Base-by-base conservation (phyloP, 1,140 invertebrate species). In the Ephestia elutella region DNA sequence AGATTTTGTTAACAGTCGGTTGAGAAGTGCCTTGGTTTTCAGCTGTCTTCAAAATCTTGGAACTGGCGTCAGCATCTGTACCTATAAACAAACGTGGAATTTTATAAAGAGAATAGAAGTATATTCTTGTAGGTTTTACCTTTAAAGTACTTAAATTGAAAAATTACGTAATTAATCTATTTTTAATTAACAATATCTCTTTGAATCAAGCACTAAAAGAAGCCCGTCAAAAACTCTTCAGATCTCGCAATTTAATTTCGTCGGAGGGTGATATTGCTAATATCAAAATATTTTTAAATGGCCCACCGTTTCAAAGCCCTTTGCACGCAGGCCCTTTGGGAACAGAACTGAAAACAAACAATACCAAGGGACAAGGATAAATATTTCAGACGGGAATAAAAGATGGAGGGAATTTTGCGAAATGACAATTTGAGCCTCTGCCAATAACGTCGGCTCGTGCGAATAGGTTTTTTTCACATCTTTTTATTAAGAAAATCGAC, bases 1-100 rank as follows among this genome's bases (percentile, higher is more conserved):
- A 87, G 51, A 86, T 65, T 71, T 76, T 81, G 65, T 82, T 87
- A 49, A 86, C 65, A 21, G 76, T 87, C 15, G 82, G 82, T 21
- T 67, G 71, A n/a, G 75, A 60, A 30, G 54, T 62, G 60, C 66
- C 54, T 21, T 59, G 19, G 13, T 74, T 66, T 53, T 66, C 61
- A 18, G 74, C 71, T 60, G 78, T 62, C 15, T 75, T 70, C 35
- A 71, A 63, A 57, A 72, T 68, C 32, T 64, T 82, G 55, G 76
- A 68, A 28, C 67, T 63, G 11, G 54, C 59, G 63, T 85, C 80
- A 18, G 82, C 77, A 56, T 87, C 84, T 7, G 73, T 84, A 13
- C 84, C 84, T 87, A 72, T 10, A 59, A 71, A 57, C 57, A 19
- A 25, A n/a, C n/a, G n/a, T n/a, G 21, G 21, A 32, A 60, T 56